phyloP scores from a whole-genome alignment of 2,888 invertebrate genomes.

The Pseudoips prasinana region DNA sequence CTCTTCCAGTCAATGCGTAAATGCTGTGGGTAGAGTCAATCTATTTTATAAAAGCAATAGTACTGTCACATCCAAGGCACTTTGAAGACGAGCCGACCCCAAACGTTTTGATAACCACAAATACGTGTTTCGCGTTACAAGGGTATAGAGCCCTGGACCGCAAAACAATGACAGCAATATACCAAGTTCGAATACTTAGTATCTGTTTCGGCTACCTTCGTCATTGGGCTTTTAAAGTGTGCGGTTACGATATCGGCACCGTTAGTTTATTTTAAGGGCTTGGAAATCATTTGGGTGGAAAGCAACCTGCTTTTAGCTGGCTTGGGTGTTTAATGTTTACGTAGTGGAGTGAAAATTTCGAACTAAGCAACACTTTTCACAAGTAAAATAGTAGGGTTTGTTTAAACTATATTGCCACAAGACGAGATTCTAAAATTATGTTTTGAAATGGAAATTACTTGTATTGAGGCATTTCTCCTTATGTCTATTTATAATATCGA shows the following conservation, averaged over 20 bases:
- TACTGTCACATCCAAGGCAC: constrained; percentile 34
- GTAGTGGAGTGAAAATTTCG: too few species aligned
- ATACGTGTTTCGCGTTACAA: constrained; percentile 58
- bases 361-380: too few species aligned
- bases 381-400: too few species aligned
- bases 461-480: too few species aligned
- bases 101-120: constrained; percentile 59
- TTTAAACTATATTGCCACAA: too few species aligned
- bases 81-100: constrained; percentile 43
- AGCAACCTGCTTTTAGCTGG: constrained; percentile 15
- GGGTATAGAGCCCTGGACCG: constrained; percentile 48
- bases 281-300: neutral
- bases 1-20: constrained; percentile 13
- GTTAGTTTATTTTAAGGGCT: neutral
- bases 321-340: too few species aligned
- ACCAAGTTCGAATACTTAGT: constrained; percentile 59
- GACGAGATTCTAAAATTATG: too few species aligned
- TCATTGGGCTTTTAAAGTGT: constrained; percentile 44
- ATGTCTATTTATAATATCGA: too few species aligned
- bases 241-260: constrained; percentile 27
- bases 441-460: too few species aligned
- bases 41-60: constrained; percentile 28
- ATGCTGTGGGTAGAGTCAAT: constrained; percentile 13
- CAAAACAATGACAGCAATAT: constrained; percentile 63
- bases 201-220: constrained; percentile 45